Percentiles rank a stretch among this genome's conserved stretches.
Conservation (phyloP, 2,113 vertebrate species). For the Seriola dumerili region DNA sequence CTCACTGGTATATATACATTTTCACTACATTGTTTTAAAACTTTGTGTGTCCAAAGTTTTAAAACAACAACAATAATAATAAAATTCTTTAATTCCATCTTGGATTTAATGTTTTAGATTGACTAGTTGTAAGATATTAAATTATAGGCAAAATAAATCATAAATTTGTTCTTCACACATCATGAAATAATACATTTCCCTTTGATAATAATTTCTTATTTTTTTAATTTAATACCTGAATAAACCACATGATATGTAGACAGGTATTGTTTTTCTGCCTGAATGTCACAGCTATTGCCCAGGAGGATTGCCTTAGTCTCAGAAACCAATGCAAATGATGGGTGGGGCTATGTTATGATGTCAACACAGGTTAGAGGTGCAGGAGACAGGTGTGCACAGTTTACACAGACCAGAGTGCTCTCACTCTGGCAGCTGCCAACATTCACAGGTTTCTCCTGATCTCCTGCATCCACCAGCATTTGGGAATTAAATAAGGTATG, state of each 20-base stretch:
- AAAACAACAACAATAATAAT: too few relatives aligned
- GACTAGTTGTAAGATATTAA: background rate
- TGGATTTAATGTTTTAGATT: background rate
- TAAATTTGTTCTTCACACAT: background rate
- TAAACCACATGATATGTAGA: background rate
- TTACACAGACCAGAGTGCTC: conserved; percentile 21
- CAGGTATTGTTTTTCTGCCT: conserved; percentile 22
- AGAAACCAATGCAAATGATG: conserved; percentile 53
- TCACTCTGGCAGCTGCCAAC: conserved; percentile 14
- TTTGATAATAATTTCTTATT: background rate
- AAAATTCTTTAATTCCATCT: too few relatives aligned
- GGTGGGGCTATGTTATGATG: conserved; percentile 62
- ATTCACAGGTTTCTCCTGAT: background rate
- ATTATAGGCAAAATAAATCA: background rate
- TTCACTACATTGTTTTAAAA: background rate
- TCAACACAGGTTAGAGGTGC: conserved; percentile 29
- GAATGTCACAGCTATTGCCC: background rate
- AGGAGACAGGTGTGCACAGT: conserved; percentile 56
- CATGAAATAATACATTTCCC: background rate
- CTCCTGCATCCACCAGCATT: background rate
- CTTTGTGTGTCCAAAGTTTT: background rate
- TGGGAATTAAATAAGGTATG: conserved; percentile 62
- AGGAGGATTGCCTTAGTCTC: conserved; percentile 13
- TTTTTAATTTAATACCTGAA: conserved; percentile 2
- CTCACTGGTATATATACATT: conserved; percentile 5